Evolutionary conservation across 2,113 vertebrate genomes (phyloP).

Genomic region (Coryphaenoides rupestris): DNA sequence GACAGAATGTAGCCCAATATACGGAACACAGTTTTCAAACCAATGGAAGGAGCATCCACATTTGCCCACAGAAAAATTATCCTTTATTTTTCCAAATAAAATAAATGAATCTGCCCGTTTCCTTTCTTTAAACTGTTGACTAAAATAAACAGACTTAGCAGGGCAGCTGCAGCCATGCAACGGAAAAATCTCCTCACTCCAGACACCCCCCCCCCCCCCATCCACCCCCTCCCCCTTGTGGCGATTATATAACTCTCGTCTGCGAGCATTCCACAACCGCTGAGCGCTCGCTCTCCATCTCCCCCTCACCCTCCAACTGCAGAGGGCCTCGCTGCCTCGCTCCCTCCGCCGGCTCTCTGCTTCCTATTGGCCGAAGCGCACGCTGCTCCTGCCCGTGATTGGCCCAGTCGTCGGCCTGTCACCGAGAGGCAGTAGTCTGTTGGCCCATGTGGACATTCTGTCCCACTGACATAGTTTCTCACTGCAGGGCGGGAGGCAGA

Average conservation of each 20-base stretch:
- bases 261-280: constrained; percentile 73
- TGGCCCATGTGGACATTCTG: constrained; percentile 71
- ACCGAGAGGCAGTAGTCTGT: constrained; percentile 48
- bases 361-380: constrained; percentile 48
- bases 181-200: constrained; percentile 67
- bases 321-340: constrained; percentile 39
- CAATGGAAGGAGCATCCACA: too few relatives aligned
- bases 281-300: constrained; percentile 28
- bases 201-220: constrained; percentile 47
- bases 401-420: constrained; percentile 45
- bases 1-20: too few relatives aligned
- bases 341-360: constrained; percentile 30
- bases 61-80: constrained; percentile 5
- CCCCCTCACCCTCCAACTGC: constrained; percentile 70
- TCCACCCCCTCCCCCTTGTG: constrained; percentile 41
- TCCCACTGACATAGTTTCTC: constrained; percentile 82
- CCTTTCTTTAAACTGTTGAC: constrained; percentile 54
- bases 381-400: constrained; percentile 36
- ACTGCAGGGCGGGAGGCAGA: constrained; percentile 54
- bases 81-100: constrained; percentile 28
- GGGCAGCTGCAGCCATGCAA: constrained; percentile 70
- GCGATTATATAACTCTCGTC: constrained; percentile 78
- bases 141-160: constrained; percentile 64
- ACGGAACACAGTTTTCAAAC: too few relatives aligned
- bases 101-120: constrained; percentile 27